Evolutionary conservation across 2,113 vertebrate species (phyloP).

Genomic region (Peromyscus polionotus): DNA sequence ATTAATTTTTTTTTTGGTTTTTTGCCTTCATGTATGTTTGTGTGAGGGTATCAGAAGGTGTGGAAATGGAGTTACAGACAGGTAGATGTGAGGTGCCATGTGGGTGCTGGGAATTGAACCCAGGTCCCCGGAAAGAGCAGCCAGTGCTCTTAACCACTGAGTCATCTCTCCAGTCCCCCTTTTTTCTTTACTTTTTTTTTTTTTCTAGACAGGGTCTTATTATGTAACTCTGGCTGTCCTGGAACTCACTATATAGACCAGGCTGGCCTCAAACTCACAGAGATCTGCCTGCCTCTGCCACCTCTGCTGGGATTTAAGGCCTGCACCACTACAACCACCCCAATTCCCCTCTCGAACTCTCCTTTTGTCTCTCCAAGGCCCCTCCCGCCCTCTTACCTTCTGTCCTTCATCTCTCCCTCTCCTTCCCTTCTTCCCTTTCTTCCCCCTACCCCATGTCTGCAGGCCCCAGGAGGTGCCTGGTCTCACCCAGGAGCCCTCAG

Average conservation of each 20-base stretch:
- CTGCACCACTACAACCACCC: neutral
- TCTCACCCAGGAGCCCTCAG: constrained; percentile 63
- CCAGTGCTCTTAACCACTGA: neutral
- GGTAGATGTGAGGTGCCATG: neutral
- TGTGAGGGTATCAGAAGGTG: neutral
- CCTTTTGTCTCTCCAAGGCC: neutral
- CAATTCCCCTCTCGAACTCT: neutral
- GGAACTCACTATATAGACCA: neutral
- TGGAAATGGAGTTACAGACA: neutral
- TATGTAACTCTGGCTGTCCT: neutral
- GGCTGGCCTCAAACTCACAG: neutral
- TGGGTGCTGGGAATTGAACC: neutral
- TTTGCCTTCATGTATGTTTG: neutral
- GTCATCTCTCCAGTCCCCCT: neutral
- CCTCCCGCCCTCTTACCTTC: neutral
- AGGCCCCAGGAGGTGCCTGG: constrained; percentile 42
- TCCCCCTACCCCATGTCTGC: neutral
- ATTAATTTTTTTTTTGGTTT: neutral
- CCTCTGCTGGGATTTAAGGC: too few species aligned
- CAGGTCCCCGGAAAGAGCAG: neutral
- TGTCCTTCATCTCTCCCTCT: neutral
- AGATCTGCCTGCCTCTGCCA: neutral
- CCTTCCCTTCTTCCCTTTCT: neutral
- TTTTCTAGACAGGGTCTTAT: neutral
- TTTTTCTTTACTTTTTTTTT: too few species aligned